Evolutionary conservation across 2,797 vertebrate species (phyloP).

Genomic region (Pelodytes ibericus): DNA sequence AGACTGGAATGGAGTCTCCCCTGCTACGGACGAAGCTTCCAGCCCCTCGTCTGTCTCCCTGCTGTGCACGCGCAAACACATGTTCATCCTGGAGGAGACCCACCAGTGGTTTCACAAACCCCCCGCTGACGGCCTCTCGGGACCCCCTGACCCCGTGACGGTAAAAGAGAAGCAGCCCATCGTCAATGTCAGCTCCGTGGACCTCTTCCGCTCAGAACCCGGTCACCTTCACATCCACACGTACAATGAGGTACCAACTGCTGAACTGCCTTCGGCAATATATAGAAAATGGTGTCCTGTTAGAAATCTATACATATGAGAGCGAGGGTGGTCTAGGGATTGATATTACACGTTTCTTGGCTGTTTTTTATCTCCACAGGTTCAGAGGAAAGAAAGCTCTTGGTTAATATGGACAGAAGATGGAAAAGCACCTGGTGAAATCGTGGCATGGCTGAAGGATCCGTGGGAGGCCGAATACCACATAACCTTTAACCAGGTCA

Average conservation of each 20-base stretch:
- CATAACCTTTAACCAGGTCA: conserved; percentile 77
- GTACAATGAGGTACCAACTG: conserved; percentile 93
- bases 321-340: too few species aligned
- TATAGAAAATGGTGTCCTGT: too few species aligned
- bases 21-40: not conserved
- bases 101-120: conserved; percentile 62
- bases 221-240: conserved; percentile 83
- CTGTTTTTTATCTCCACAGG: conserved; percentile 76
- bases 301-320: too few species aligned
- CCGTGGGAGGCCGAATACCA: conserved; percentile 96
- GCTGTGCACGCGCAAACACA: conserved; percentile 81
- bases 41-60: conserved; percentile 80
- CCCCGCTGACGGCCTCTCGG: conserved; percentile 36
- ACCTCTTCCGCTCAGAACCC: conserved; percentile 77
- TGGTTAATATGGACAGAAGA: conserved; percentile 85
- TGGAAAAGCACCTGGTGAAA: conserved; percentile 74
- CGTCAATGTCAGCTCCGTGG: conserved; percentile 87
- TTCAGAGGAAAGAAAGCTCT: conserved; percentile 85
- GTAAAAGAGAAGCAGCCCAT: conserved; percentile 84
- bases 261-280: too few species aligned
- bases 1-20: not conserved
- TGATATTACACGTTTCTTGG: too few species aligned
- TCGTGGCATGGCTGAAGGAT: conserved; percentile 85
- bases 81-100: conserved; percentile 87
- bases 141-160: conserved; percentile 58